Percentiles rank a stretch among this genome's conserved stretches.
phyloP scores from a whole-genome alignment of 2,888 invertebrate genomes.

The Scrobipalpa atriplicella region DNA sequence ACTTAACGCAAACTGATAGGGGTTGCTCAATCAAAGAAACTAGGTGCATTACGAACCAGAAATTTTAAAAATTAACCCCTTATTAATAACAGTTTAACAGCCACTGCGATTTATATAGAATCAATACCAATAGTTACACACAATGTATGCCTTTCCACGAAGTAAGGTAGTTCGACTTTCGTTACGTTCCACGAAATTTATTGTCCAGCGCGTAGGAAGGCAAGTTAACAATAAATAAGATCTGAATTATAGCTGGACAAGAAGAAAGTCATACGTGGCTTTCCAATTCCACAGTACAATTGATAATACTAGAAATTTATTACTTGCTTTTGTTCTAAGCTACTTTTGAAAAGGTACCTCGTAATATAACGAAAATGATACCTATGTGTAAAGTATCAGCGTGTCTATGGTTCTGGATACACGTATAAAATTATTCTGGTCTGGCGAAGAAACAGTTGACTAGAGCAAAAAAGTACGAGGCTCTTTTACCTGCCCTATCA shows the following conservation, averaged over 20 bases:
- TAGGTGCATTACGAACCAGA: too few species aligned
- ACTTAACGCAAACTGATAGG: too few species aligned
- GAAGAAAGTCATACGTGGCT: constrained; percentile 34
- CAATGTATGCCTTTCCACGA: neutral
- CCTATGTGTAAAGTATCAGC: too few species aligned
- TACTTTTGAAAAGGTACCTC: neutral
- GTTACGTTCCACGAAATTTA: constrained; percentile 2
- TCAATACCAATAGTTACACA: neutral
- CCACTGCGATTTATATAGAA: neutral
- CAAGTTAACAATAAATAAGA: constrained; percentile 40
- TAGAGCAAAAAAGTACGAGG: neutral
- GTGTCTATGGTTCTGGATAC: neutral
- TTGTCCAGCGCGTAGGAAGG: constrained; percentile 38
- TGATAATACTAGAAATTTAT: constrained; percentile 34
- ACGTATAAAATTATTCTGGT: neutral
- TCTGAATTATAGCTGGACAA: constrained; percentile 43
- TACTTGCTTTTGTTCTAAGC: constrained; percentile 18
- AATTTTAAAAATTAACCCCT: too few species aligned
- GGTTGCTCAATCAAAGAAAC: too few species aligned
- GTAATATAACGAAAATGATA: neutral
- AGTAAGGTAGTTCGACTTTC: neutral
- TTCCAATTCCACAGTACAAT: constrained; percentile 43
- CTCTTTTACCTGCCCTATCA: neutral
- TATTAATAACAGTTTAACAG: too few species aligned
- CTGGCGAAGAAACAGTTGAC: neutral